A percentile compares a stretch with the other conserved stretches of the same genome.
Conservation (phyloP, 2,888 invertebrate genomes). For the Stenchaetothrips biformis region DNA sequence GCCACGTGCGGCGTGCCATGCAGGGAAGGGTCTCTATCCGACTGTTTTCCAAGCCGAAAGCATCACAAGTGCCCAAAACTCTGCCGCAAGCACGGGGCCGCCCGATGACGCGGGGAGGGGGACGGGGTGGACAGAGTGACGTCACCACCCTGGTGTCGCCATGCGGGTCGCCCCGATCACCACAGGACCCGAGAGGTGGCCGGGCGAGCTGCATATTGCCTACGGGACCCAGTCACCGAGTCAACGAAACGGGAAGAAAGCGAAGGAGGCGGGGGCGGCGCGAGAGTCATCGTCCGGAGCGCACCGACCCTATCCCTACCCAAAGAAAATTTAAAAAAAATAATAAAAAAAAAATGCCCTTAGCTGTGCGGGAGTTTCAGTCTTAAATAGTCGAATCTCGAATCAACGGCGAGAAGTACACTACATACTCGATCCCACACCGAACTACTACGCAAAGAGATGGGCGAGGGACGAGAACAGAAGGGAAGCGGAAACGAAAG, state of each 20-base stretch:
- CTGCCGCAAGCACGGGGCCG: not conserved
- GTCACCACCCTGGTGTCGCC: not conserved
- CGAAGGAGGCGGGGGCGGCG: no score
- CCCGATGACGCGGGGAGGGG: not conserved
- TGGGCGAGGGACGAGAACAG: not conserved
- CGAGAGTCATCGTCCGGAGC: no score
- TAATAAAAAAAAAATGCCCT: not conserved
- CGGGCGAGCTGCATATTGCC: not conserved
- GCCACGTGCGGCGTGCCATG: no score
- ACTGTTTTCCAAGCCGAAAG: no score
- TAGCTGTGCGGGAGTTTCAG: constrained; percentile 10
- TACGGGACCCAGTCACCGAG: no score
- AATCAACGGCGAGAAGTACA: not conserved
- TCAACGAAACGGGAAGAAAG: no score
- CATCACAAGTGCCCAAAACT: no score
- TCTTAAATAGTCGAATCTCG: not conserved
- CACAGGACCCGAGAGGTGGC: not conserved
- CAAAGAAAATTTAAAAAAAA: not conserved
- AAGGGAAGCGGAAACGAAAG: constrained; percentile 6
- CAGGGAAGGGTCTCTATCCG: no score
- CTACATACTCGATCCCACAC: constrained; percentile 7
- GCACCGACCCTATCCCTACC: no score
- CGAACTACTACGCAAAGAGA: not conserved
- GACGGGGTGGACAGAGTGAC: not conserved
- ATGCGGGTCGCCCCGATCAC: not conserved